Conservation (phyloP, 2,113 vertebrate species). For the Eurypyga helias region DNA sequence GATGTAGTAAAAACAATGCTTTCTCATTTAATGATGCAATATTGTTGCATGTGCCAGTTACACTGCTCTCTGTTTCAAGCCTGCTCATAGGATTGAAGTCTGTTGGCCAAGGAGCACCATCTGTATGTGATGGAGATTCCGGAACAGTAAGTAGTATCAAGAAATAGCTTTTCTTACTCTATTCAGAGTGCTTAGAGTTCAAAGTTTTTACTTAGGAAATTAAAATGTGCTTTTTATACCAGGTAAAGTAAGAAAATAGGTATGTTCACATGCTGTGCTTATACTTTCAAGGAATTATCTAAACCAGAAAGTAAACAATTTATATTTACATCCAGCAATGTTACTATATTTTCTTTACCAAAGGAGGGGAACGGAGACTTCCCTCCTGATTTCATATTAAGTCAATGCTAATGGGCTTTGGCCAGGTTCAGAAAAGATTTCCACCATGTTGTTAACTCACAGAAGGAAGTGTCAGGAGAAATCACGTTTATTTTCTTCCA, state of each 20-base stretch:
- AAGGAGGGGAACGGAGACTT: not conserved
- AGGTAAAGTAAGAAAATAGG: not conserved
- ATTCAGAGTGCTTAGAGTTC: not conserved
- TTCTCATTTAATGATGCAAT: not conserved
- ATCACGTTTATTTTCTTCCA: not conserved
- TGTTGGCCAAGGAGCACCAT: not conserved
- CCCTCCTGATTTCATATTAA: not conserved
- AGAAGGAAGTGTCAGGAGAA: not conserved
- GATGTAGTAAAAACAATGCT: not conserved
- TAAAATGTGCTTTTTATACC: not conserved
- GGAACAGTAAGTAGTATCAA: not conserved
- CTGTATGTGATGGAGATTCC: not conserved
- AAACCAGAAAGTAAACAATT: not conserved
- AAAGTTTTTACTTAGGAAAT: not conserved
- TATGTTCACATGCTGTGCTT: not conserved
- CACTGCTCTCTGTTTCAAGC: not conserved
- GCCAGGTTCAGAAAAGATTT: not conserved
- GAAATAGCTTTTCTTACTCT: not conserved
- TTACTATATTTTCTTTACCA: no score
- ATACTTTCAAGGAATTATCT: not conserved
- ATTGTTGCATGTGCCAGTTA: not conserved
- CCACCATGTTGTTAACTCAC: not conserved
- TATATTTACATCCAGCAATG: not conserved
- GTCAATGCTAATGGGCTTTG: not conserved
- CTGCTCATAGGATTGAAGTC: not conserved